phyloP scores from a whole-genome alignment of 2,797 vertebrate species.

The Nasua narica region DNA sequence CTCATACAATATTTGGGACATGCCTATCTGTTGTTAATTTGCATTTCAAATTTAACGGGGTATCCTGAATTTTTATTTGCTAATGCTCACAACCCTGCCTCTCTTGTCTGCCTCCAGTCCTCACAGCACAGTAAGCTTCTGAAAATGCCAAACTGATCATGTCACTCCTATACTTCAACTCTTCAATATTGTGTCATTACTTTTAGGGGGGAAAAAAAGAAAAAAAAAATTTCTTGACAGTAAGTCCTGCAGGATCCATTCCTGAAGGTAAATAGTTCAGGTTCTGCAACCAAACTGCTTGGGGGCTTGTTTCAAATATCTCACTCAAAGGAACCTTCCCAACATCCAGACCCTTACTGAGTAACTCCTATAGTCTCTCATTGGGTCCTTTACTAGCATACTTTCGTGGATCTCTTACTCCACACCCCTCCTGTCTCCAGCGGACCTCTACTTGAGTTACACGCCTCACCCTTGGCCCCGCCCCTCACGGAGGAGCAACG shows the following conservation, averaged over 20 bases:
- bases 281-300: not conserved
- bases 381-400: too few species aligned
- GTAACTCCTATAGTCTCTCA: not conserved
- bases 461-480: fast-evolving
- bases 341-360: not conserved
- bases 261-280: not conserved
- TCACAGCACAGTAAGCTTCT: not conserved
- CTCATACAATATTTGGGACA: not conserved
- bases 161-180: not conserved
- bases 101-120: not conserved
- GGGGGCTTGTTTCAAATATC: not conserved
- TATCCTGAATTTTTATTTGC: not conserved
- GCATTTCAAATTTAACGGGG: not conserved
- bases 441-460: not conserved
- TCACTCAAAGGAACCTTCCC: not conserved
- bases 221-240: not conserved
- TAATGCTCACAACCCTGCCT: not conserved
- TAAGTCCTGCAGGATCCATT: not conserved
- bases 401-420: too few species aligned
- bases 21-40: not conserved
- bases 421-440: not conserved
- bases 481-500: not conserved
- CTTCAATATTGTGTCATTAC: not conserved
- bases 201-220: not conserved
- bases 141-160: not conserved